phyloP scores from a whole-genome alignment of 2,113 vertebrate genomes.

The Rhadina sibilatrix region DNA sequence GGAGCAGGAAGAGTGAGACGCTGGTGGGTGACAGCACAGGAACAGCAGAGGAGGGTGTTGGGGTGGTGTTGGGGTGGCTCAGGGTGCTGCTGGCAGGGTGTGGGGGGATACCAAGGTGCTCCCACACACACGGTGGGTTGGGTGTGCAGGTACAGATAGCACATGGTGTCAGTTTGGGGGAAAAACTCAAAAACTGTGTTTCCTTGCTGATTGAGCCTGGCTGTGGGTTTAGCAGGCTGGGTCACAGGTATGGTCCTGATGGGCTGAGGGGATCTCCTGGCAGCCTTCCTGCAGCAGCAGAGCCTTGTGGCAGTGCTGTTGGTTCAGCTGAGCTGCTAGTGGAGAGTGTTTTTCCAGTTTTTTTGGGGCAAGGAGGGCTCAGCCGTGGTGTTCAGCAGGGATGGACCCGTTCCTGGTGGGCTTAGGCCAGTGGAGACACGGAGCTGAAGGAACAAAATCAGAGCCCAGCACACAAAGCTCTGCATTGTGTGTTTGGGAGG shows the following conservation, averaged over 20 bases:
- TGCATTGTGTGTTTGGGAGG: neutral
- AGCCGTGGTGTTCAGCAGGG: fast-evolving
- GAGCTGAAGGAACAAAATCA: neutral
- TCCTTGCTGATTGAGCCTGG: fast-evolving
- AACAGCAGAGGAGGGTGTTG: neutral
- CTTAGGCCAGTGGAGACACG: neutral
- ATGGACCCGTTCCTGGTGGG: neutral
- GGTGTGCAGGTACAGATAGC: neutral
- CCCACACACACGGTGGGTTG: fast-evolving
- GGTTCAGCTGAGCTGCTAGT: neutral
- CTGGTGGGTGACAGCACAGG: neutral
- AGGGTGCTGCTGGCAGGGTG: neutral
- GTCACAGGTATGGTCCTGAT: fast-evolving
- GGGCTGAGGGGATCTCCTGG: neutral
- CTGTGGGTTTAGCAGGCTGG: neutral
- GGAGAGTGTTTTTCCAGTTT: neutral
- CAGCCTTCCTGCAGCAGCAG: neutral
- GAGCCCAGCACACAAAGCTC: neutral
- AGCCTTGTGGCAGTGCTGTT: fast-evolving
- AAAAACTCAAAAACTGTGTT: neutral
- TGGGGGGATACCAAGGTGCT: neutral
- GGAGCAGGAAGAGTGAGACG: neutral
- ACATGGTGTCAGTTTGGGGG: neutral
- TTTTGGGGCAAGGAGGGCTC: neutral
- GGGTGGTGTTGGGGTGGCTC: neutral